Evolutionary conservation across 2,797 vertebrate genomes (phyloP), one percentile per base, ranked within the genome.

Genomic region (Rhabdomys pumilio): DNA sequence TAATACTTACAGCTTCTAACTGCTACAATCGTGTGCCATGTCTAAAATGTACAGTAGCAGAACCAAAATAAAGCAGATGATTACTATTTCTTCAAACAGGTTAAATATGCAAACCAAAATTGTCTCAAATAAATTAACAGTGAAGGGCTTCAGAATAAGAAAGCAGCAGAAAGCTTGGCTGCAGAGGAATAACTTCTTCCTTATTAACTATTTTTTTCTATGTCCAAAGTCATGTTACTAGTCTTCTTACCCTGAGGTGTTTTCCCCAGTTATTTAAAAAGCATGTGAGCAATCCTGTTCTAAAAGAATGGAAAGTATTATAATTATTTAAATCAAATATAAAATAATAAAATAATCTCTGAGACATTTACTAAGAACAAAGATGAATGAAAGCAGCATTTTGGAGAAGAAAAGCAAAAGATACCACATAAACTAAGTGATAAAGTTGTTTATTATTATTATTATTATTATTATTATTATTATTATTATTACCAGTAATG

Each of bases 31-130:
- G 90, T 20, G 65, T 90, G 57, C 17, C 55, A 57, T 90, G 59
- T 72, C 84, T 93, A 53, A 93, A 94, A 95, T 91, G 14, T 93
- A 55, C 73, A 93, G 20, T 22, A 63, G 26, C 87, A 95, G 75
- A 94, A 96, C 13, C n/a, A 94, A 95, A 96, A 80, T 92, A 95
- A 96, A 96, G 53, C 12, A 53, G 65, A 41, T 73, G 75, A 72
- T 84, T 82, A 86, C 63, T 41, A 85, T 96, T 96, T 91, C 19
- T 44, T 47, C 41, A 95, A 92, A 90, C 55, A 93, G 6, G 15
- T 79, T 92, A 12, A 93, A 94, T 88, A 90, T 82, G 17, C 90
- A 82, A 85, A 57, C 41, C 67, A 73, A 75, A 76, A 47, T 79
- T 80, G 26, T 53, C 65, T 63, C 31, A 73, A 95, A 90, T 96